Evolutionary conservation across 2,888 invertebrate species (phyloP), one percentile per base, ranked within the genome.

Genomic region (Cosmopolites sordidus): DNA sequence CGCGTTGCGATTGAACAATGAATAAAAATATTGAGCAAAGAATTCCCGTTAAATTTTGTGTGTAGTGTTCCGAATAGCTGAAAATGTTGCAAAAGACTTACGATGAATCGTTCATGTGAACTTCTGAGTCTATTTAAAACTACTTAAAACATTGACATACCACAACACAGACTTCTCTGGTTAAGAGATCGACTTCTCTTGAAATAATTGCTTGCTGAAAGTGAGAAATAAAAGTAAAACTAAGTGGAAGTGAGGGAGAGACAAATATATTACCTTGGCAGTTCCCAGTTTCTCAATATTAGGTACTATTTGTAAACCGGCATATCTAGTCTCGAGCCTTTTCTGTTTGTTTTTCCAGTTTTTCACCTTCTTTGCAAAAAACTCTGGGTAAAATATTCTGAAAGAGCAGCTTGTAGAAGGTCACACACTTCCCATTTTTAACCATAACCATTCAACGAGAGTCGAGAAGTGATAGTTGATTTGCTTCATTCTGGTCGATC

Each of bases 351-450:
- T 87, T 84, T 74, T 97, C 97, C 0, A 92, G 87, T 69, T 97
- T 96, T 69, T 96, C 95, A 6, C 92, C 91, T 73, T 93, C 95
- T 79, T 95, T 95, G 64, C 92, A 88, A 72, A 84, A 93, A 0
- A 97, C 96, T 58, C 95, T 80, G 1, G 99, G 98, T 50, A 99
- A 83, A 63, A 95, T 94, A 72, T 96, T 97, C 76, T 97, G 97
- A 78, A 98, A 99, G 92, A 1, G 97, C 97, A 0, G 98, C 98
- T 75, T 97, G 95, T 17, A 97, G 77, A 52, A 99, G 76, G 75
- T 99, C 98, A 60, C 92, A 92, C n/a, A 96, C 94, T 76, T 99
- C 99, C 71, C 98, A 98, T 72, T 97, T n/a, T n/a, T n/a, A n/a
- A n/a, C n/a, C n/a, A n/a, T n/a, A n/a, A n/a, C n/a, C n/a, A n/a